These are phyloP conservation scores for Mesocricetus auratus DNA, from an alignment of 2,113 vertebrate species.

Conservation along the genomic window DNA sequence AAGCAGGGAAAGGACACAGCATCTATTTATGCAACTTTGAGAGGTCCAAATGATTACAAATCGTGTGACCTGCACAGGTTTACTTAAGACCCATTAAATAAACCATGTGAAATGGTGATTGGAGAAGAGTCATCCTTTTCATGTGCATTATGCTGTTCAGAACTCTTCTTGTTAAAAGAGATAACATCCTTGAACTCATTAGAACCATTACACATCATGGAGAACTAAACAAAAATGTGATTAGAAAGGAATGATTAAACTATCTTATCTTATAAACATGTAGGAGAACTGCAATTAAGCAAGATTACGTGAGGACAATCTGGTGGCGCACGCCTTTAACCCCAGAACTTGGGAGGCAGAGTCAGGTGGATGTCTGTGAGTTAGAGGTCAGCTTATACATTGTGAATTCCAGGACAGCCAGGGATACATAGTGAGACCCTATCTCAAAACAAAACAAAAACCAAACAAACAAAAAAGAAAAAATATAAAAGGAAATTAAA, in stretches of 20 bases:
- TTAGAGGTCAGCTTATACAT: not conserved
- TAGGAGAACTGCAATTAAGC: not conserved
- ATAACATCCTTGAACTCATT: not conserved
- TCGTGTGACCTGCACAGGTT: not conserved
- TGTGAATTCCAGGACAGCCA: not conserved
- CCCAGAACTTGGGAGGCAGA: not conserved
- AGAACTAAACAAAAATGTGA: conserved; percentile 41
- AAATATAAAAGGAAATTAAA: not conserved
- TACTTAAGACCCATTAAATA: not conserved
- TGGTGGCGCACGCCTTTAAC: not conserved
- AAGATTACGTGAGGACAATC: not conserved
- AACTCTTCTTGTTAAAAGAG: conserved; percentile 43
- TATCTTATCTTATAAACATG: not conserved
- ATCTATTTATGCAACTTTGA: not conserved
- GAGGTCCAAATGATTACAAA: conserved; percentile 8
- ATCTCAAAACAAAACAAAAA: not conserved
- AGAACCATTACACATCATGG: not conserved
- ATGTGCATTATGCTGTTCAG: conserved; percentile 36
- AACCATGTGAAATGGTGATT: not conserved
- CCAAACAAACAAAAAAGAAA: not conserved
- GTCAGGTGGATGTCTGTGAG: not conserved
- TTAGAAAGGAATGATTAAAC: conserved; percentile 2
- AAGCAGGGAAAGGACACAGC: not conserved
- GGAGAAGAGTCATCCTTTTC: conserved; percentile 29
- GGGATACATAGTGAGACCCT: not conserved